Conservation (phyloP, 2,888 invertebrate species). For the Leptinotarsa haldemani region DNA sequence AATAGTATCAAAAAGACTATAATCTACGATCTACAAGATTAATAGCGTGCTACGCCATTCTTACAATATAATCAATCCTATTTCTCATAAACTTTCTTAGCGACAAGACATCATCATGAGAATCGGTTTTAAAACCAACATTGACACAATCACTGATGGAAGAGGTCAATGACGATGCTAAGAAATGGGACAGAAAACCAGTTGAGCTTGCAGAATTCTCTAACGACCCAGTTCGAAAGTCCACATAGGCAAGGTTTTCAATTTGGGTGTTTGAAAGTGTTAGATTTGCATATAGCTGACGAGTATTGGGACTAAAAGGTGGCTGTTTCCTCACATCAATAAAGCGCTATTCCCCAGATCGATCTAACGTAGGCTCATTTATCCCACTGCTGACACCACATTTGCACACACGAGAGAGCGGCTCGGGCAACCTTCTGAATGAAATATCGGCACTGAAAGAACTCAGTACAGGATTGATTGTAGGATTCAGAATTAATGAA, state of each 20-base stretch:
- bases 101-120: neutral
- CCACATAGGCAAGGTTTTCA: slow-evolving; percentile 49
- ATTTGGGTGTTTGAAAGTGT: slow-evolving; percentile 52
- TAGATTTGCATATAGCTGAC: slow-evolving; percentile 53
- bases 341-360: slow-evolving; percentile 36
- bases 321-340: slow-evolving; percentile 49
- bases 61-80: neutral
- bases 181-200: neutral
- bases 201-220: slow-evolving; percentile 23
- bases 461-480: neutral
- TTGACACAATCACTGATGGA: neutral
- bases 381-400: slow-evolving; percentile 14
- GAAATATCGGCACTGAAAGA: slow-evolving; percentile 18
- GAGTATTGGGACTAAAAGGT: slow-evolving; percentile 36
- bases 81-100: neutral
- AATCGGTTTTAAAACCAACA: neutral
- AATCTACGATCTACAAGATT: too few species aligned
- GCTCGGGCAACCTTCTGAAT: slow-evolving; percentile 4
- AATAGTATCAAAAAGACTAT: too few species aligned
- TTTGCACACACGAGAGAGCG: neutral
- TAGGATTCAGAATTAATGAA: neutral
- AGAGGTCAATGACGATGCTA: neutral
- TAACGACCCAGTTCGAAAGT: slow-evolving; percentile 17
- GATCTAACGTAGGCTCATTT: slow-evolving; percentile 6
- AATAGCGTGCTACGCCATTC: too few species aligned